Base-by-base conservation (phyloP, 2,113 vertebrate species). In the Nibea coibor region DNA sequence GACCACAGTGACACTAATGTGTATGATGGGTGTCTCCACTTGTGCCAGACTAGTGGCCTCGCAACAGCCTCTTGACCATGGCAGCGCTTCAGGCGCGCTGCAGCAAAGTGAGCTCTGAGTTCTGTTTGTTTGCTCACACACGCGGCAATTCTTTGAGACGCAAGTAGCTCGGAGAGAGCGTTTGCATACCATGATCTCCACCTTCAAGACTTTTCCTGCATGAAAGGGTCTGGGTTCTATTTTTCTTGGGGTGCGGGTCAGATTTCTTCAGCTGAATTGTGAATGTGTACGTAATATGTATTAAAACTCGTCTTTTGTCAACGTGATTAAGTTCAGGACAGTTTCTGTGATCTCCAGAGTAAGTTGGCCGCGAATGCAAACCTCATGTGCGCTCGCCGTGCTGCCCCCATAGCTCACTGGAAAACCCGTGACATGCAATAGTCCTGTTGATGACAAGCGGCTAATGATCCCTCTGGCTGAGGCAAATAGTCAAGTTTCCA, bases 381-480 rank as follows among this genome's bases (percentile, higher is more conserved):
- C 66, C 51, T 73, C 47, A 69, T 58, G 42, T 63, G 68, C 8
- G 51, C 58, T 56, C n/a, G 24, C 22, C 8, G 16, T 31, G 35
- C n/a, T 31, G 35, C n/a, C 74, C 43, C 53, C 47, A 74, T 70
- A 75, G 69, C 43, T 53, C 65, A 63, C 17, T 74, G 83, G 81
- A 89, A 90, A 88, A 73, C 47, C 43, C 78, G 28, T 53, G 78
- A 80, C 57, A 78, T 75, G 43, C 75, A 75, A 87, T 80, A 83
- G 78, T 26, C 19, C 54, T 10, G 51, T 76, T 48, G 12, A 78
- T 65, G 83, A 88, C 80, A 75, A 64, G 63, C 17, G 4, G 53
- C 56, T 85, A 88, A 92, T 82, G 86, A 86, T 82, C 75, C 53
- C 19, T 79, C 15, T 75, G 81, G 88, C 91, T 80, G n/a, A 39